Conservation (phyloP, 1,140 invertebrate genomes). For the Chionoecetes opilio region DNA sequence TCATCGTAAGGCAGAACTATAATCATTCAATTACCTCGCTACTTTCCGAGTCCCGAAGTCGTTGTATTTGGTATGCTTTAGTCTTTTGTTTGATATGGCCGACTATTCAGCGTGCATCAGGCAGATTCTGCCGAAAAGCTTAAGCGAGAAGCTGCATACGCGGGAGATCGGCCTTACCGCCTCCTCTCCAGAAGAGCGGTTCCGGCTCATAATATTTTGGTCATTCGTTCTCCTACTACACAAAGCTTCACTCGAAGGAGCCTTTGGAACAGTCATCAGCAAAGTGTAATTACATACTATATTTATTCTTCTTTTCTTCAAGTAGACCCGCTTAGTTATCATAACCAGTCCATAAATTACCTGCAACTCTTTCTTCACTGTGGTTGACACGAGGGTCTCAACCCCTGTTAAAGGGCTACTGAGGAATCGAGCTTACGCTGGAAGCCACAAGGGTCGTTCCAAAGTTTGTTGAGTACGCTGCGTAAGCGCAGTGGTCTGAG, state of each 20-base stretch:
- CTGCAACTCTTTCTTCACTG: slow-evolving; percentile 77
- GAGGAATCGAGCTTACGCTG: background rate
- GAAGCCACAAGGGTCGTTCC: background rate
- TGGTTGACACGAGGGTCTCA: slow-evolving; percentile 43
- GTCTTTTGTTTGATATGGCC: slow-evolving; percentile 78
- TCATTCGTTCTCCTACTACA: slow-evolving; percentile 60
- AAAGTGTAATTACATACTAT: slow-evolving; percentile 76
- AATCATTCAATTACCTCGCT: slow-evolving; percentile 77
- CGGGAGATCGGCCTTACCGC: slow-evolving; percentile 36
- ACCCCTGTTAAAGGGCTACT: background rate
- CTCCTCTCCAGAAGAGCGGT: background rate
- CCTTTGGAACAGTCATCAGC: slow-evolving; percentile 78
- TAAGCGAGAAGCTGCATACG: slow-evolving; percentile 1
- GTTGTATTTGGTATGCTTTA: slow-evolving; percentile 79
- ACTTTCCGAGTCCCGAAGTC: slow-evolving; percentile 73
- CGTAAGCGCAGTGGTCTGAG: slow-evolving; percentile 51
- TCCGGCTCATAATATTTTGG: background rate
- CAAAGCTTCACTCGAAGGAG: slow-evolving; percentile 52
- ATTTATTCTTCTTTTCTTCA: slow-evolving; percentile 80
- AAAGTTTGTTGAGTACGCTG: background rate
- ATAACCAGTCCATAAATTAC: slow-evolving; percentile 78
- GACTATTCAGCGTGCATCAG: slow-evolving; percentile 75
- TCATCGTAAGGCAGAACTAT: slow-evolving; percentile 70
- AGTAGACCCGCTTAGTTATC: slow-evolving; percentile 78
- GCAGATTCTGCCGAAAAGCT: slow-evolving; percentile 2